Conservation (phyloP, 92 coral and sea anemone species). For the Palythoa heliodiscus region DNA sequence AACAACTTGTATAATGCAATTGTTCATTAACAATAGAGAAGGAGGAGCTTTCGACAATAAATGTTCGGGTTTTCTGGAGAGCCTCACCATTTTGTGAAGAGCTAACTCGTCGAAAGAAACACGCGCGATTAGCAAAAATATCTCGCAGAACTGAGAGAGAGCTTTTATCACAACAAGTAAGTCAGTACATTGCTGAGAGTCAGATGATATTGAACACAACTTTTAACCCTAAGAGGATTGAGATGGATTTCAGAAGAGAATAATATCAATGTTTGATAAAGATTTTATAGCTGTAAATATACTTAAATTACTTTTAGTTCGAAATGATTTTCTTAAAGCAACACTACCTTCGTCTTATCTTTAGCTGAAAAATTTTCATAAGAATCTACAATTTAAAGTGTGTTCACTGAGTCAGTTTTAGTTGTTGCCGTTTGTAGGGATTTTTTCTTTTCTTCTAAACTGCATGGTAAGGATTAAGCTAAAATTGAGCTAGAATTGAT, state of each 20-base stretch:
- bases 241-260: background rate
- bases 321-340: background rate
- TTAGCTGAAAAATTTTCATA: background rate
- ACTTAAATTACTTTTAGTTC: background rate
- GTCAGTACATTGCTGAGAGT: background rate
- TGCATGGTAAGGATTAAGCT: background rate
- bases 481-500: background rate
- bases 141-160: background rate
- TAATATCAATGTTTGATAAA: background rate
- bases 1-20: conserved; percentile 17
- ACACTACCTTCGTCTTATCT: background rate
- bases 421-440: background rate
- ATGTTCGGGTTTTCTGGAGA: conserved; percentile 5
- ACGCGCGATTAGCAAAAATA: background rate
- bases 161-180: background rate
- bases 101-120: background rate
- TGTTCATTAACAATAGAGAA: conserved; percentile 25
- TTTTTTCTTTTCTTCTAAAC: background rate
- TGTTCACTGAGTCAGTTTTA: background rate
- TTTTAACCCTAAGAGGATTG: background rate
- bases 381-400: background rate
- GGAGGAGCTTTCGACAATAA: conserved; percentile 11
- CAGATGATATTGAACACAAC: background rate
- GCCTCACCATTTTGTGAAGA: background rate
- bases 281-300: background rate